These are phyloP conservation scores for Hypomecis atomaria DNA, from an alignment of 2,888 invertebrate species.

Conservation along the genomic window DNA sequence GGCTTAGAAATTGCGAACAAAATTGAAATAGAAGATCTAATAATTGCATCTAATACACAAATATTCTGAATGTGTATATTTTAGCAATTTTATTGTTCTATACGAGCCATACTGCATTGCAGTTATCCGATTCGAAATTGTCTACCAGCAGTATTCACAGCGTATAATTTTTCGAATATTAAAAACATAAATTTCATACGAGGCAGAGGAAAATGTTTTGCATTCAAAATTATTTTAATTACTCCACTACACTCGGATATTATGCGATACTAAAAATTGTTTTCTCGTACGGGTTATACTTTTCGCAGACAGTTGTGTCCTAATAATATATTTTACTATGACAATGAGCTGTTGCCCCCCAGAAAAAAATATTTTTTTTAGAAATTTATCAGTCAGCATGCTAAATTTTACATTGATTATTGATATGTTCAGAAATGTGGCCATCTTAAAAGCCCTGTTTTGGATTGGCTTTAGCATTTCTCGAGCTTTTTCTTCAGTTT, in stretches of 20 bases:
- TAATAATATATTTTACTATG: too few species aligned
- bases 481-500: too few species aligned
- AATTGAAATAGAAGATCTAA: too few species aligned
- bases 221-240: slow-evolving; percentile 13
- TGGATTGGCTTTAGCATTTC: too few species aligned
- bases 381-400: too few species aligned
- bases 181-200: slow-evolving; percentile 25
- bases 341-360: too few species aligned
- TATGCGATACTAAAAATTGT: slow-evolving; percentile 2
- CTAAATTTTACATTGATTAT: too few species aligned
- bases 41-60: neutral
- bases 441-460: too few species aligned
- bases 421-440: too few species aligned
- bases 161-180: slow-evolving; percentile 17
- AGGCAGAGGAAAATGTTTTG: slow-evolving; percentile 8
- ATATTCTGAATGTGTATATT: neutral
- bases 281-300: neutral
- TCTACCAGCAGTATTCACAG: neutral
- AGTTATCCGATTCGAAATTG: slow-evolving; percentile 6
- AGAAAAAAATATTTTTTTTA: too few species aligned
- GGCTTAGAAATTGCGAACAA: too few species aligned
- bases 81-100: neutral
- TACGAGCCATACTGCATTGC: slow-evolving; percentile 12
- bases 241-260: slow-evolving; percentile 1
- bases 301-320: too few species aligned